A percentile compares a stretch with the other conserved stretches of the same genome.
Evolutionary conservation across 2,888 invertebrate genomes (phyloP).

Genomic region (Nematopogon swammerdamellus): DNA sequence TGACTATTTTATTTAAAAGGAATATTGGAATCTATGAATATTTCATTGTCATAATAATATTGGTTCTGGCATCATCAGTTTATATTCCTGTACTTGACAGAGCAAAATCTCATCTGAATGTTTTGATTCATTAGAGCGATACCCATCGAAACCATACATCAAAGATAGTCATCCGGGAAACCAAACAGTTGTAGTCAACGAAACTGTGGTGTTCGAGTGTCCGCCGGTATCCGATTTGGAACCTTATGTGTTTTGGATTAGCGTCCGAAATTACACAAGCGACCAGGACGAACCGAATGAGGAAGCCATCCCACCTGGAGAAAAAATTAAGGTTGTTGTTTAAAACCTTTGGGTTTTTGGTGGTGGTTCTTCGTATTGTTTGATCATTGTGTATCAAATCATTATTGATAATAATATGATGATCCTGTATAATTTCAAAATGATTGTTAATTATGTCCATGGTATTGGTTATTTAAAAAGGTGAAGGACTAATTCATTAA

Average conservation of each 20-base stretch:
- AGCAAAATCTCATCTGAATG: too few species aligned
- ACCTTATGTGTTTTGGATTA: slow-evolving; percentile 79
- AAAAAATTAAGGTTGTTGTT: slow-evolving; percentile 28
- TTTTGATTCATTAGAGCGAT: slow-evolving; percentile 80
- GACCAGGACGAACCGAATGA: slow-evolving; percentile 41
- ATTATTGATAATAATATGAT: too few species aligned
- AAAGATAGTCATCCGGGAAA: slow-evolving; percentile 79
- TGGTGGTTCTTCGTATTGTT: slow-evolving; percentile 1
- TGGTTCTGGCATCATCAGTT: too few species aligned
- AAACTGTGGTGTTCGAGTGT: slow-evolving; percentile 71
- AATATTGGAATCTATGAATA: too few species aligned
- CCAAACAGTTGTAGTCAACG: slow-evolving; percentile 70
- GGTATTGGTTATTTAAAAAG: too few species aligned
- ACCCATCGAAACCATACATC: slow-evolving; percentile 82
- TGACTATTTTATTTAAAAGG: too few species aligned
- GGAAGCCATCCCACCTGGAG: slow-evolving; percentile 34
- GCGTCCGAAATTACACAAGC: slow-evolving; percentile 39
- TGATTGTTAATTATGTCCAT: too few species aligned
- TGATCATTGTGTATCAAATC: too few species aligned
- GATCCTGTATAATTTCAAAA: too few species aligned
- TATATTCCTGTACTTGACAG: too few species aligned
- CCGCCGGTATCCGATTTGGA: slow-evolving; percentile 80
- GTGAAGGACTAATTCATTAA: too few species aligned
- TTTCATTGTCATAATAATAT: too few species aligned
- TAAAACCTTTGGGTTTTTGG: slow-evolving; percentile 1